A percentile compares a stretch with the other conserved stretches of the same genome.
Conservation (phyloP, 2,888 invertebrate species). For the Ormyrus rosae region DNA sequence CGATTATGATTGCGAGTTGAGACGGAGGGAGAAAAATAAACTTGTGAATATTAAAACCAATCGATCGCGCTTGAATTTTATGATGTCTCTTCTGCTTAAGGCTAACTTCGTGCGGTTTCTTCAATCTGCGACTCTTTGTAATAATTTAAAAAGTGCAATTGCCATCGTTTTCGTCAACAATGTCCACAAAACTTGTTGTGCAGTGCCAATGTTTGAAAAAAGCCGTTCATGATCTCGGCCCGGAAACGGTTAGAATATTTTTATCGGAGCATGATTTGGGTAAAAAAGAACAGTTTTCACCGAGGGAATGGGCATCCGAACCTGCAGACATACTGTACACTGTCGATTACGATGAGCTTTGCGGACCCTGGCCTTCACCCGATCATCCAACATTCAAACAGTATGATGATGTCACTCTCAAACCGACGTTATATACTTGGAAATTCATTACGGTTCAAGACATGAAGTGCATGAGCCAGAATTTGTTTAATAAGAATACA, state of each 20-base stretch:
- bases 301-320: conserved; percentile 57
- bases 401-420: conserved; percentile 48
- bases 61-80: conserved; percentile 48
- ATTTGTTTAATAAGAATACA: conserved; percentile 60
- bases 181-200: conserved; percentile 41
- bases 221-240: conserved; percentile 50
- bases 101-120: conserved; percentile 49
- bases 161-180: conserved; percentile 48
- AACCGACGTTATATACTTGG: conserved; percentile 64
- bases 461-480: conserved; percentile 61
- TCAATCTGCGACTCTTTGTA: conserved; percentile 36
- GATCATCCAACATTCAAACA: conserved; percentile 58
- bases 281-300: conserved; percentile 18
- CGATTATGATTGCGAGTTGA: conserved; percentile 62
- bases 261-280: conserved; percentile 53
- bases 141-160: conserved; percentile 55
- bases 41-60: conserved; percentile 64
- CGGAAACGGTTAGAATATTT: conserved; percentile 44
- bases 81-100: conserved; percentile 49
- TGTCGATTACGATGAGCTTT: conserved; percentile 66
- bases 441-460: conserved; percentile 63
- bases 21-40: conserved; percentile 62
- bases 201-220: conserved; percentile 53
- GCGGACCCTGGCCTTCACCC: conserved; percentile 63
- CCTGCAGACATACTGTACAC: conserved; percentile 59